These are phyloP conservation scores for Hypolimnas misippus DNA, from an alignment of 2,888 invertebrate species.

Conservation along the genomic window DNA sequence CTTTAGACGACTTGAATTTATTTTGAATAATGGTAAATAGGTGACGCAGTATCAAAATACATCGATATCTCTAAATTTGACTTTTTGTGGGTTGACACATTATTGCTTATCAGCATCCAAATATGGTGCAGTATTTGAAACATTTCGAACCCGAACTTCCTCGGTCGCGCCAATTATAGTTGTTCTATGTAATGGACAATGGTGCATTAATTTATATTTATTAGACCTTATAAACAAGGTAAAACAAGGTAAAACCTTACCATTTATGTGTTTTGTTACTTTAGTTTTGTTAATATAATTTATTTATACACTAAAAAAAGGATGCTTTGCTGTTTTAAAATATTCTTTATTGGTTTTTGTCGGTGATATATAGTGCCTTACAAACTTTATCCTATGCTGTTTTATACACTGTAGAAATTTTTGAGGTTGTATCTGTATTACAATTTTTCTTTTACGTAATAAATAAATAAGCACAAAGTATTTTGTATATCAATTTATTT, in stretches of 20 bases:
- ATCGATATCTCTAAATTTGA: too few relatives aligned
- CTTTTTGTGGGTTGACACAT: too few relatives aligned
- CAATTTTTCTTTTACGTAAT: neutral
- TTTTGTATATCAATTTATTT: neutral
- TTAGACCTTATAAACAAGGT: neutral
- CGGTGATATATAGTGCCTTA: neutral
- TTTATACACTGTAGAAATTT: neutral
- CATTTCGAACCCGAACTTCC: neutral
- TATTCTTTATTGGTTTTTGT: neutral
- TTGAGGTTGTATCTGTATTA: neutral
- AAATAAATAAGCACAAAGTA: neutral
- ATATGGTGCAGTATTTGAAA: too few relatives aligned
- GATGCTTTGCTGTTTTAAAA: too few relatives aligned
- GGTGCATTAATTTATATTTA: conserved; percentile 1
- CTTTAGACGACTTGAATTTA: too few relatives aligned
- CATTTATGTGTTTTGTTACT: neutral
- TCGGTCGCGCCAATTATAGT: neutral
- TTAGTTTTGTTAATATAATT: neutral
- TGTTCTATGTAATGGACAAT: neutral
- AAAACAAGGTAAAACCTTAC: neutral
- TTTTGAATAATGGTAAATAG: too few relatives aligned
- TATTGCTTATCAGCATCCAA: too few relatives aligned
- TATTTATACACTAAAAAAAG: neutral
- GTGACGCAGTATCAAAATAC: too few relatives aligned
- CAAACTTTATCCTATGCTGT: neutral